Percentiles rank a stretch among this genome's conserved stretches.
Conservation (phyloP, 2,888 invertebrate species). For the Xanthorhoe designata region DNA sequence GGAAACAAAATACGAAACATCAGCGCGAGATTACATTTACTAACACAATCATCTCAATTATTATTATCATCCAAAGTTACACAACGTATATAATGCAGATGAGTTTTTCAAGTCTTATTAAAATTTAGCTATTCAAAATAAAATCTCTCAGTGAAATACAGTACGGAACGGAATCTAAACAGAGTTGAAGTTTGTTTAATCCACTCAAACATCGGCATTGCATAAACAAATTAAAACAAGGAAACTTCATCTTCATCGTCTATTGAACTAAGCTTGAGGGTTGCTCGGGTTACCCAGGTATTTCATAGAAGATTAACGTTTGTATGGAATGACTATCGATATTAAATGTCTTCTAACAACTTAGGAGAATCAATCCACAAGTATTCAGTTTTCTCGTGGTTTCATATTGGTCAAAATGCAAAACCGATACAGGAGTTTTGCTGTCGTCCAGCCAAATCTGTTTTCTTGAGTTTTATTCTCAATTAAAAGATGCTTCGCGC, state of each 20-base stretch:
- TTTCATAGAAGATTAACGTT: not conserved
- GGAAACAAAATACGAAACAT: too few relatives aligned
- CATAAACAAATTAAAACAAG: slow-evolving; percentile 45
- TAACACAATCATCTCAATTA: too few relatives aligned
- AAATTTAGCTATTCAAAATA: too few relatives aligned
- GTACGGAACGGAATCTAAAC: not conserved
- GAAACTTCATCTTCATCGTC: slow-evolving; percentile 45
- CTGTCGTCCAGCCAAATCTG: slow-evolving; percentile 15
- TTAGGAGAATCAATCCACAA: too few relatives aligned
- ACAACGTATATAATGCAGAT: too few relatives aligned
- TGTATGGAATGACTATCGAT: not conserved
- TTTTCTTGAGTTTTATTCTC: slow-evolving; percentile 11
- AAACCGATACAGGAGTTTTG: slow-evolving; percentile 12
- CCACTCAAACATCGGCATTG: slow-evolving; percentile 1
- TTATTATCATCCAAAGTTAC: too few relatives aligned
- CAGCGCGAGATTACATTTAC: too few relatives aligned
- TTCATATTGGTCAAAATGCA: too few relatives aligned
- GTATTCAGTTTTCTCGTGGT: too few relatives aligned
- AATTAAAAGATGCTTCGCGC: not conserved
- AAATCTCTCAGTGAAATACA: not conserved
- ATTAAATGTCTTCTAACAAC: too few relatives aligned
- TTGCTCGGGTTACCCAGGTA: not conserved
- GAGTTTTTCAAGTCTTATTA: too few relatives aligned
- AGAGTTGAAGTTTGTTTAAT: not conserved
- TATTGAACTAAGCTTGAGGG: slow-evolving; percentile 50